Evolutionary conservation across 2,797 vertebrate genomes (phyloP).

Genomic region (Cryptoblepharus egeriae): DNA sequence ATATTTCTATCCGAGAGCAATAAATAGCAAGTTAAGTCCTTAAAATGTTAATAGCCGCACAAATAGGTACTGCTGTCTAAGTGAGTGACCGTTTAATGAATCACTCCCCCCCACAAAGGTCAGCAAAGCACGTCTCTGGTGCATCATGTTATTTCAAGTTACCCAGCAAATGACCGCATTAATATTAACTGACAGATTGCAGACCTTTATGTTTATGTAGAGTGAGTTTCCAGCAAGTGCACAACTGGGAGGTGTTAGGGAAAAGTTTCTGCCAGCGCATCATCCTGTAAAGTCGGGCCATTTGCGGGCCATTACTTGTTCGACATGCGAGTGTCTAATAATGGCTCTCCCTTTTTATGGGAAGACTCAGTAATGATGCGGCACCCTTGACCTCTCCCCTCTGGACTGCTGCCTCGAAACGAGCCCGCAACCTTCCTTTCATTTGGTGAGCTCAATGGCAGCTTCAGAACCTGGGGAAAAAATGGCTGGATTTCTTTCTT

Average conservation of each 20-base stretch:
- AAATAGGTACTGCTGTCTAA: slow-evolving; percentile 72
- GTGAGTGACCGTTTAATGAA: slow-evolving; percentile 78
- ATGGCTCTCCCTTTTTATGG: slow-evolving; percentile 2
- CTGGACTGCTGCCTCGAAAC: slow-evolving; percentile 37
- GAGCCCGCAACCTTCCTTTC: slow-evolving; percentile 2
- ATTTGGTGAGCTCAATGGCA: slow-evolving; percentile 13
- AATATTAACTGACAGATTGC: slow-evolving; percentile 80
- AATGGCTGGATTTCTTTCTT: not conserved
- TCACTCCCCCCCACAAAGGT: slow-evolving; percentile 71
- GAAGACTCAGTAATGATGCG: slow-evolving; percentile 30
- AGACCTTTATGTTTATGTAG: slow-evolving; percentile 78
- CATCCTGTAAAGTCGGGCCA: slow-evolving; percentile 52
- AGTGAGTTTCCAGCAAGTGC: slow-evolving; percentile 71
- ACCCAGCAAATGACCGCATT: slow-evolving; percentile 73
- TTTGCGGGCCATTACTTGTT: slow-evolving; percentile 66
- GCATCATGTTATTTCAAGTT: slow-evolving; percentile 77
- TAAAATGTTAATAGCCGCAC: slow-evolving; percentile 75
- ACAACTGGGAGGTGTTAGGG: slow-evolving; percentile 71
- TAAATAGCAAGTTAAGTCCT: slow-evolving; percentile 72
- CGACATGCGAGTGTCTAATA: slow-evolving; percentile 34
- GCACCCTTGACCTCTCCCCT: slow-evolving; percentile 35
- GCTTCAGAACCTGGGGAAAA: not conserved
- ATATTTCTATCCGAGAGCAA: slow-evolving; percentile 65
- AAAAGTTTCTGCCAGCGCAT: slow-evolving; percentile 68
- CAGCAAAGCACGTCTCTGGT: slow-evolving; percentile 71